Evolutionary conservation across 1,140 invertebrate genomes (phyloP).

Genomic region (Zaprionus taronus): DNA sequence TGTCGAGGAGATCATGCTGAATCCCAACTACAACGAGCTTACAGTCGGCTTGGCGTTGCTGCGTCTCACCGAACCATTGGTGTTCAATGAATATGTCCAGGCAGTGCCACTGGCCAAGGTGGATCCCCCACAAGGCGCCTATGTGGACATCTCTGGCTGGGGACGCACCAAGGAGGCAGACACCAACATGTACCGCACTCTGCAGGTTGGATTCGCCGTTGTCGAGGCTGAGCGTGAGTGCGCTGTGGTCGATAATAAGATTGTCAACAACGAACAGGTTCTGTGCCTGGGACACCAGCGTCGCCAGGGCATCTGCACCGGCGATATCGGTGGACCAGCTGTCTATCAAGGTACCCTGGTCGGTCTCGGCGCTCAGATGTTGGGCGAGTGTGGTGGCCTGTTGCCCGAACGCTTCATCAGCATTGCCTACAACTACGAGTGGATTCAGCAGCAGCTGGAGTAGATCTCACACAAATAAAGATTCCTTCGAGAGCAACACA

Average conservation of each 20-base stretch:
- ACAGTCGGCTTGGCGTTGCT: slow-evolving; percentile 67
- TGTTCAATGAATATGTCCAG: slow-evolving; percentile 49
- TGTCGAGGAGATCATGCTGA: slow-evolving; percentile 66
- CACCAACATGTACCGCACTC: slow-evolving; percentile 54
- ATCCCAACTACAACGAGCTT: slow-evolving; percentile 63
- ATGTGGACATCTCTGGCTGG: slow-evolving; percentile 74
- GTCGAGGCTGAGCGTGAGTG: slow-evolving; percentile 42
- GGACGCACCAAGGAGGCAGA: slow-evolving; percentile 61
- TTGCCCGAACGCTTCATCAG: slow-evolving; percentile 74
- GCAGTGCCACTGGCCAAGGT: slow-evolving; percentile 50
- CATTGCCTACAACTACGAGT: slow-evolving; percentile 61
- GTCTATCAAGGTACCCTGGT: slow-evolving; percentile 59
- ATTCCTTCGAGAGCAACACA: slow-evolving; percentile 6
- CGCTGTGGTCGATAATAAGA: slow-evolving; percentile 11
- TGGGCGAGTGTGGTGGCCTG: slow-evolving; percentile 66
- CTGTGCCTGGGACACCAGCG: slow-evolving; percentile 64
- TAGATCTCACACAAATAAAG: slow-evolving; percentile 35
- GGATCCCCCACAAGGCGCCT: slow-evolving; percentile 42
- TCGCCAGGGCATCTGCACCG: slow-evolving; percentile 67
- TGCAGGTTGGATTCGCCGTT: slow-evolving; percentile 58
- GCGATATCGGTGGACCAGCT: slow-evolving; percentile 72
- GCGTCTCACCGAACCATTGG: slow-evolving; percentile 53
- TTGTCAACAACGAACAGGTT: slow-evolving; percentile 51
- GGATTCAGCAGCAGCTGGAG: slow-evolving; percentile 65
- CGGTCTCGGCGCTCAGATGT: slow-evolving; percentile 59